Evolutionary conservation across 2,888 invertebrate species (phyloP).

Genomic region (Cataglyphis cursor): DNA sequence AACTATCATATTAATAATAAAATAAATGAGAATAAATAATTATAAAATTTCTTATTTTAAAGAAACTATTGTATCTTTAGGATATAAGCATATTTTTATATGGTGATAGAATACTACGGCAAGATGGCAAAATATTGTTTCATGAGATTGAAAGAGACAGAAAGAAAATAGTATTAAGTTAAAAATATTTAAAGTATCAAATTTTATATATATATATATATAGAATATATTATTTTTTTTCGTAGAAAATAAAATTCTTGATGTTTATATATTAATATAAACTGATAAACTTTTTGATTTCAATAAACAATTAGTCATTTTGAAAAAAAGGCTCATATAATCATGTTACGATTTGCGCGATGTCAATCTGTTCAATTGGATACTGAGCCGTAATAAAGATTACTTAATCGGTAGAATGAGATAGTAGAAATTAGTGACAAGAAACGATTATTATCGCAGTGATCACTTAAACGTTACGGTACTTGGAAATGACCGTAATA

Average conservation of each 20-base stretch:
- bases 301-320: not conserved
- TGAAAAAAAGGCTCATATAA: not conserved
- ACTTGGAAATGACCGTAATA: slow-evolving; percentile 5
- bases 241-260: not conserved
- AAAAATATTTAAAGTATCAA: not conserved
- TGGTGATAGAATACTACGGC: slow-evolving; percentile 15
- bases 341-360: not conserved
- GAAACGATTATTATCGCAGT: not conserved
- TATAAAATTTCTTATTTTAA: slow-evolving; percentile 5
- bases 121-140: slow-evolving; percentile 54
- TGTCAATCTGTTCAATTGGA: not conserved
- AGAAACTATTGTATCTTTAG: not conserved
- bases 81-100: not conserved
- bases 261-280: not conserved
- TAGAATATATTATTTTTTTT: not conserved
- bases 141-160: slow-evolving; percentile 31
- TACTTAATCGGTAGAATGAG: slow-evolving; percentile 22
- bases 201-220: not conserved
- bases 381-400: not conserved
- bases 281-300: not conserved
- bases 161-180: not conserved
- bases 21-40: not conserved
- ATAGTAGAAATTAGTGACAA: not conserved
- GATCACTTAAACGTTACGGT: slow-evolving; percentile 30
- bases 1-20: not conserved